Conservation (phyloP, 2,888 invertebrate genomes). For the Hartigia nigra region DNA sequence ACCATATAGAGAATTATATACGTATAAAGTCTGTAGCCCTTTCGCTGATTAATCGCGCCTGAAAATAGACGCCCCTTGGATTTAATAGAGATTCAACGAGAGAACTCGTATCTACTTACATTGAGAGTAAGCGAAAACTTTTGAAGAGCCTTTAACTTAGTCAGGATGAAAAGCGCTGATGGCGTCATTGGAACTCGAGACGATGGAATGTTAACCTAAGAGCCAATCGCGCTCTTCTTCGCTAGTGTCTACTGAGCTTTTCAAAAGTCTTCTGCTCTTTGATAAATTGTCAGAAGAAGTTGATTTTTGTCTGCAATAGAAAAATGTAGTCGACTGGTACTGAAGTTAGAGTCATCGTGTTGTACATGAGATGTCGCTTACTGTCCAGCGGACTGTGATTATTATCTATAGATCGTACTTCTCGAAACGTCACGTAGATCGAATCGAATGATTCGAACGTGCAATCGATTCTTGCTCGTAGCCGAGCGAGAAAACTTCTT, state of each 20-base stretch:
- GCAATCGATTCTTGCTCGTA: neutral
- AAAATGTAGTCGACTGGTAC: neutral
- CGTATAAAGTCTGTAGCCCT: neutral
- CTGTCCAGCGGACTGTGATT: neutral
- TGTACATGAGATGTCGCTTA: neutral
- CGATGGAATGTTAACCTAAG: neutral
- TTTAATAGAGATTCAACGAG: neutral
- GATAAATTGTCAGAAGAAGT: neutral
- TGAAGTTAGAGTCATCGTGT: neutral
- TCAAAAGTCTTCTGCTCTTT: neutral
- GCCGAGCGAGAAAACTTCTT: conserved; percentile 20
- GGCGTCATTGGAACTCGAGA: conserved; percentile 9
- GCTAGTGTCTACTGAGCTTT: neutral
- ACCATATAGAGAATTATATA: neutral
- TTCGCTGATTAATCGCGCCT: neutral
- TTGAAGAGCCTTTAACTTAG: conserved; percentile 6
- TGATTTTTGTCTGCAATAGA: neutral
- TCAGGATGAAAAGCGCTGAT: conserved; percentile 5
- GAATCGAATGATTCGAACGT: neutral
- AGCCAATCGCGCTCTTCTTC: neutral
- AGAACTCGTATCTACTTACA: conserved; percentile 2
- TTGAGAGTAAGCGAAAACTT: neutral
- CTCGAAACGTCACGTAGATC: conserved; percentile 1
- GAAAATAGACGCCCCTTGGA: conserved; percentile 1
- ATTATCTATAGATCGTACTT: neutral